A percentile compares a stretch with the other conserved stretches of the same genome.
These are phyloP conservation scores for Drosophila seclusa DNA, from an alignment of 2,888 invertebrate species.

Conservation along the genomic window DNA sequence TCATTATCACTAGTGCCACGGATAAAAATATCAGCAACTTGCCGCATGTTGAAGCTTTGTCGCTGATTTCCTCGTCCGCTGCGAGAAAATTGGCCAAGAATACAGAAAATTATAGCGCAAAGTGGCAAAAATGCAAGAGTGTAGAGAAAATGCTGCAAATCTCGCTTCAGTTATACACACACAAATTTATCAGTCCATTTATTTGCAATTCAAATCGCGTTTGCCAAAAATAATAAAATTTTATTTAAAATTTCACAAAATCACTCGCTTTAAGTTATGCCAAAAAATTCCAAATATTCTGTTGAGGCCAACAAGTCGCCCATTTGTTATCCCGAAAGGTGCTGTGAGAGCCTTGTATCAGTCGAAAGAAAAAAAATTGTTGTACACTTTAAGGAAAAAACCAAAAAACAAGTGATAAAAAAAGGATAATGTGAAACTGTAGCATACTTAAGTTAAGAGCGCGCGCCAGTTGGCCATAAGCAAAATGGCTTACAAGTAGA, in stretches of 20 bases:
- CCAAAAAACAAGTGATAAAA: too few species aligned
- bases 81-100: constrained; percentile 77
- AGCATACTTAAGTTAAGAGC: constrained; percentile 71
- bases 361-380: constrained; percentile 52
- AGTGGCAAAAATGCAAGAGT: constrained; percentile 34
- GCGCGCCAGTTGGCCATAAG: constrained; percentile 46
- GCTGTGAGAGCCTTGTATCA: constrained; percentile 34
- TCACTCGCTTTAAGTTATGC: constrained; percentile 52
- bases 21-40: constrained; percentile 92
- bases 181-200: constrained; percentile 24
- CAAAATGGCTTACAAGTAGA: constrained; percentile 21
- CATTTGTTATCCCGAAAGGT: constrained; percentile 25
- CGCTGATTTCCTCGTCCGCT: constrained; percentile 87
- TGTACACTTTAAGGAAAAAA: constrained; percentile 37
- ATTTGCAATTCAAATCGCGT: constrained; percentile 14
- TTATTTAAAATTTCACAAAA: constrained; percentile 33
- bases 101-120: constrained; percentile 52
- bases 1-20: constrained; percentile 92
- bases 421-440: constrained; percentile 29
- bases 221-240: constrained; percentile 5
- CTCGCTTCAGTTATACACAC: constrained; percentile 31
- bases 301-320: constrained; percentile 64
- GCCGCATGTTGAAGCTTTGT: constrained; percentile 91
- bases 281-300: constrained; percentile 56
- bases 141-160: constrained; percentile 67